These are phyloP conservation scores for Lasioglossum albipes DNA, from an alignment of 1,140 invertebrate genomes.

Conservation along the genomic window DNA sequence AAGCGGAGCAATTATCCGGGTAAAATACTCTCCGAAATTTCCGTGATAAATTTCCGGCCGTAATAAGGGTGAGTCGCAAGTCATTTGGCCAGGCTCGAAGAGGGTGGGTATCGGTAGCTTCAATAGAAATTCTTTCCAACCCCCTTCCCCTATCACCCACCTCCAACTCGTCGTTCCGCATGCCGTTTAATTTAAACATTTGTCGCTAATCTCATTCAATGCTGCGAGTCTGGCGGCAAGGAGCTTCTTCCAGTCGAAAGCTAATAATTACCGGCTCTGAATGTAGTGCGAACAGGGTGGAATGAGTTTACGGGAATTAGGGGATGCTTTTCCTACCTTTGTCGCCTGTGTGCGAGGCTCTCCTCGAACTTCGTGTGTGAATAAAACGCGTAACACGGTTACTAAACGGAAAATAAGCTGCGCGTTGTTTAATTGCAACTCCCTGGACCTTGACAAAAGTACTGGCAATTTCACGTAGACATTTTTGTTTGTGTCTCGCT, in stretches of 20 bases:
- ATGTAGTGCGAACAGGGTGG: conserved; percentile 4
- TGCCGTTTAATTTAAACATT: conserved; percentile 69
- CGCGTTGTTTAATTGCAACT: too few relatives aligned
- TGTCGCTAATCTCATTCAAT: conserved; percentile 57
- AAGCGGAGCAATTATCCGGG: conserved; percentile 71
- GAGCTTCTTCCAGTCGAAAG: conserved; percentile 50
- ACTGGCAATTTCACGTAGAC: not conserved
- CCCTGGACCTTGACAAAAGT: too few relatives aligned
- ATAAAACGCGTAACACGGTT: too few relatives aligned
- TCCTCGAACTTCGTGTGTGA: not conserved
- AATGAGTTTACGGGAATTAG: not conserved
- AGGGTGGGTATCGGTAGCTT: conserved; percentile 64
- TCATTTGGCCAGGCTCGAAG: conserved; percentile 65
- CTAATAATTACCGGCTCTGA: conserved; percentile 56
- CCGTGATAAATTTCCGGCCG: conserved; percentile 69
- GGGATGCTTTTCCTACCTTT: conserved; percentile 1
- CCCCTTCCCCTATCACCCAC: not conserved
- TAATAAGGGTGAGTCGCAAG: conserved; percentile 74
- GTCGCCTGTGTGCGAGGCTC: not conserved
- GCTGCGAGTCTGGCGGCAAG: not conserved
- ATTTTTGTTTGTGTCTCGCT: not conserved
- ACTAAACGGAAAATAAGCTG: not conserved
- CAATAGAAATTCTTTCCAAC: conserved; percentile 73
- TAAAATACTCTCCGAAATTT: conserved; percentile 73
- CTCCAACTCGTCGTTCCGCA: not conserved